phyloP scores from a whole-genome alignment of 2,888 invertebrate genomes.

The Ganaspis brasiliensis region DNA sequence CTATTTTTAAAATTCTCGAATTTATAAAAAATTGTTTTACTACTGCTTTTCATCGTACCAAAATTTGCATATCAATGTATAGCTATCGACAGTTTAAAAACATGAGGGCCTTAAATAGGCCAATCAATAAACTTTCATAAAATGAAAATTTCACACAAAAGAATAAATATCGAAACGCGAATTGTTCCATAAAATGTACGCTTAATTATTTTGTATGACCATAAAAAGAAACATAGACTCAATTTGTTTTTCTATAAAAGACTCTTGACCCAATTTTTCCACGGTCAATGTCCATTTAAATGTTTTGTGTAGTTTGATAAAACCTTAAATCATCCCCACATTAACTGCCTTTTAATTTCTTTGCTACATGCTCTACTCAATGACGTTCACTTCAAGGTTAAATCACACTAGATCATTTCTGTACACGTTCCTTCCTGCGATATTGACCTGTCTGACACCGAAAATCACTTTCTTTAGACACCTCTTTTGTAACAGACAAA shows the following conservation, averaged over 20 bases:
- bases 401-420: conserved; percentile 12
- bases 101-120: too few relatives aligned
- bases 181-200: too few relatives aligned
- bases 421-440: not conserved
- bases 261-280: not conserved
- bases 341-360: not conserved
- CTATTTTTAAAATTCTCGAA: too few relatives aligned
- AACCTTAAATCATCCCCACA: not conserved
- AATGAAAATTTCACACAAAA: too few relatives aligned
- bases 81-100: too few relatives aligned
- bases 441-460: conserved; percentile 47
- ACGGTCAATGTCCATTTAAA: not conserved
- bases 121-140: too few relatives aligned
- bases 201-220: too few relatives aligned
- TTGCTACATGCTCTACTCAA: not conserved
- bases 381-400: conserved; percentile 26
- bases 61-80: too few relatives aligned
- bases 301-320: not conserved
- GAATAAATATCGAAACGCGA: too few relatives aligned
- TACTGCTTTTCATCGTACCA: too few relatives aligned
- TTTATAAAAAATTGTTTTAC: too few relatives aligned
- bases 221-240: too few relatives aligned
- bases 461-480: conserved; percentile 56
- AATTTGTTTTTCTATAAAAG: not conserved
- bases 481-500: not conserved